phyloP scores from a whole-genome alignment of 2,113 vertebrate species.

The Tauraco erythrolophus region DNA sequence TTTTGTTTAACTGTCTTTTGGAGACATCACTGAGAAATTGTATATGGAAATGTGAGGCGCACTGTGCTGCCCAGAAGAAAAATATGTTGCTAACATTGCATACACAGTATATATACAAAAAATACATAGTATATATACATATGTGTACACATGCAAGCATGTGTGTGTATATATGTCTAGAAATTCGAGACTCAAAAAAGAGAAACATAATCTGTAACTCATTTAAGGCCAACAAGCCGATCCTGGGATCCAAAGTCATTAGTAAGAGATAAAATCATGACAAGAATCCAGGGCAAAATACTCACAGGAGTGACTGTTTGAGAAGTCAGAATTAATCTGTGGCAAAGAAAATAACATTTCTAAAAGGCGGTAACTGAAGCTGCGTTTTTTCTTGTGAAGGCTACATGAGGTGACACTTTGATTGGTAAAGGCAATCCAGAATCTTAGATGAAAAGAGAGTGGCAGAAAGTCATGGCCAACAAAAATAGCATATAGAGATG shows the following conservation, averaged over 20 bases:
- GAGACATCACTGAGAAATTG: neutral
- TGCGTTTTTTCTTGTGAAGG: neutral
- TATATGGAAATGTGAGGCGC: neutral
- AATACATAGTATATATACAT: neutral
- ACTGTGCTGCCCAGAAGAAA: neutral
- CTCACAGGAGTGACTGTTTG: neutral
- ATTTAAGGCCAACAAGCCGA: neutral
- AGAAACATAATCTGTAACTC: neutral
- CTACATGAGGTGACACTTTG: neutral
- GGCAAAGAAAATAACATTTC: neutral
- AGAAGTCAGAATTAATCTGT: neutral
- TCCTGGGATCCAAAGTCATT: neutral
- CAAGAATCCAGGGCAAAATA: neutral
- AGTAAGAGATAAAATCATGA: neutral
- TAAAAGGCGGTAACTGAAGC: neutral
- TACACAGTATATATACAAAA: neutral
- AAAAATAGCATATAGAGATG: neutral
- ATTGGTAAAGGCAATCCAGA: neutral
- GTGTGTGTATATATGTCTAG: neutral
- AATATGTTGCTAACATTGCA: neutral
- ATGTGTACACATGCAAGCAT: neutral
- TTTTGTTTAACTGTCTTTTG: neutral
- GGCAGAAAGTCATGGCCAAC: neutral
- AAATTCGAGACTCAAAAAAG: neutral
- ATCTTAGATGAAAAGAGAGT: neutral